Base-by-base conservation (phyloP, 2,888 invertebrate genomes). In the Acutogordius australiensis region DNA sequence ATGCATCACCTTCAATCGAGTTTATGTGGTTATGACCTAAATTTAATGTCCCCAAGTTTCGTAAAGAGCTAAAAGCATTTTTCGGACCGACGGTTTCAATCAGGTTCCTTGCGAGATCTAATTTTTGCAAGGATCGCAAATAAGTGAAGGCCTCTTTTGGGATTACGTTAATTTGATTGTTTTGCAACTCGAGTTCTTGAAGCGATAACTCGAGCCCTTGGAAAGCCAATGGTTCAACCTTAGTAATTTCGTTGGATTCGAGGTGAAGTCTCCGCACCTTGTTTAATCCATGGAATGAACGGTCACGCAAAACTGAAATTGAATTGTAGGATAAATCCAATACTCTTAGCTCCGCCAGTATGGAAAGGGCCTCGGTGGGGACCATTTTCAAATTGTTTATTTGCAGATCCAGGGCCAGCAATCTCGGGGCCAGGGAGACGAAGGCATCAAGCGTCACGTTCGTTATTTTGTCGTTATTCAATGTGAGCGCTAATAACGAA, bases 281-380 rank as follows among this genome's bases (percentile, higher is more conserved):
- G 4, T 27, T 18, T 27, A 57, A 29, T 29, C 58, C 58, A 4
- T 29, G 4, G 23, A 57, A 29, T 8, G 13, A 13, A 4, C 51
- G n/a, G 23, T 4, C 51, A 23, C 4, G 4, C 23, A 51, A 4
- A 21, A 4, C 4, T n/a, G 18, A 4, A 4, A 51, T n/a, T 21
- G 23, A 51, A 51, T 51, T 51, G 26, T 51, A 51, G 26, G 51
- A 8, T 51, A 51, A 51, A 51, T 51, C 51, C 51, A 51, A 23
- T n/a, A 23, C 26, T n/a, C n/a, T 8, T 23, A 51, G 23, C 8
- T 51, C 4, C 4, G 51, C 4, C 18, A 51, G 26, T 4, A 26
- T 13, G 8, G 51, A 8, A 4, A 51, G 26, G 4, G 51, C 8
- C 4, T 4, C 4, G 51, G 26, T 23, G 4, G 51, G 51, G 23